Percentiles rank a stretch among this genome's conserved stretches.
Evolutionary conservation across 2,888 invertebrate genomes (phyloP).

Genomic region (Lysandra bellargus): DNA sequence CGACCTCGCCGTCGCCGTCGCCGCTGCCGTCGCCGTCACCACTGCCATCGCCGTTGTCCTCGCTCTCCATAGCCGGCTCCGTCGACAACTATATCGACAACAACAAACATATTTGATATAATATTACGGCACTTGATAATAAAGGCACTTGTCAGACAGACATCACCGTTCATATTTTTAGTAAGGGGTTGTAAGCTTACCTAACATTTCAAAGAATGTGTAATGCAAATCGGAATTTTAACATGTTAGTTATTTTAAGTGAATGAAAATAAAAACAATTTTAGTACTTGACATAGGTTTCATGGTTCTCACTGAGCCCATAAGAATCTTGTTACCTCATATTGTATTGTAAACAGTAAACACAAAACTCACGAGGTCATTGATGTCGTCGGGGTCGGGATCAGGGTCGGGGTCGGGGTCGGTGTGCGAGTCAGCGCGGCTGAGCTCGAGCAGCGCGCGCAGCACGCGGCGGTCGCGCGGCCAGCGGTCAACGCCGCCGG

Average conservation of each 20-base stretch:
- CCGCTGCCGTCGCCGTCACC: constrained; percentile 49
- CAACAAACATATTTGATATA: neutral
- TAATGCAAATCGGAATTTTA: too few species aligned
- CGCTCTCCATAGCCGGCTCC: constrained; percentile 52
- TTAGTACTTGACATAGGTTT: too few species aligned
- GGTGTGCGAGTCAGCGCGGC: constrained; percentile 74
- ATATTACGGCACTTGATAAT: too few species aligned
- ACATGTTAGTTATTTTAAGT: too few species aligned
- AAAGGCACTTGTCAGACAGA: too few species aligned
- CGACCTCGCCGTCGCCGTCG: constrained; percentile 55
- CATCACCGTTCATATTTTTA: too few species aligned
- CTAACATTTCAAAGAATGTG: too few species aligned
- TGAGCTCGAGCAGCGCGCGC: constrained; percentile 87
- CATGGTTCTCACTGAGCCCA: too few species aligned
- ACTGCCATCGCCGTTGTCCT: constrained; percentile 47
- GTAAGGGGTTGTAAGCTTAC: too few species aligned
- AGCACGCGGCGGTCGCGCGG: constrained; percentile 86
- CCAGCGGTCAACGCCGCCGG: constrained; percentile 79
- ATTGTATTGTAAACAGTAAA: too few species aligned
- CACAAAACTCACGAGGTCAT: constrained; percentile 49
- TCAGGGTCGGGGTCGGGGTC: constrained; percentile 47
- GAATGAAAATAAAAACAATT: too few species aligned
- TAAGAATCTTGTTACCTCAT: too few species aligned
- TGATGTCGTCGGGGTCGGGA: constrained; percentile 48
- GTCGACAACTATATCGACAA: constrained; percentile 49